These are phyloP conservation scores for Lerema accius DNA, from an alignment of 1,140 invertebrate species.

Conservation along the genomic window DNA sequence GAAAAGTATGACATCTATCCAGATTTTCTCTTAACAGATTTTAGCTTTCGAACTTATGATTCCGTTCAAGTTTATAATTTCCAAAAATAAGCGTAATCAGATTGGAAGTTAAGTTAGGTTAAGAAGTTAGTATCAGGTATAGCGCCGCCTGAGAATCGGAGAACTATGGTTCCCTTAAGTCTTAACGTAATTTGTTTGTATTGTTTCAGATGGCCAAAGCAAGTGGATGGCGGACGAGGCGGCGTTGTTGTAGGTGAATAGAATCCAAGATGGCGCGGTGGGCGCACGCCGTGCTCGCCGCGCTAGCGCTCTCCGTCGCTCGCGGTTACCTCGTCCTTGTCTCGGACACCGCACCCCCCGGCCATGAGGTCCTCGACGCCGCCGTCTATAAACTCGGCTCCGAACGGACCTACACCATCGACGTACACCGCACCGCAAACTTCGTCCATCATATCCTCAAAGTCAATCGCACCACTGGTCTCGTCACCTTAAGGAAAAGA, in stretches of 20 bases:
- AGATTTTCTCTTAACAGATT: too few species aligned
- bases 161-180: neutral
- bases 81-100: too few species aligned
- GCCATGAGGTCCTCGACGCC: conserved; percentile 90
- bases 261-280: conserved; percentile 54
- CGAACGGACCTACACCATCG: conserved; percentile 89
- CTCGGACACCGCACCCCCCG: conserved; percentile 86
- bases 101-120: too few species aligned
- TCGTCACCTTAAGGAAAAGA: conserved; percentile 87
- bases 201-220: conserved; percentile 64
- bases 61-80: too few species aligned
- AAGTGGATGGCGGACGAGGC: conserved; percentile 56
- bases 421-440: conserved; percentile 89
- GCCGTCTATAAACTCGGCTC: conserved; percentile 90
- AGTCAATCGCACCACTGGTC: conserved; percentile 89
- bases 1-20: too few species aligned
- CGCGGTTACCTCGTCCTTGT: conserved; percentile 87
- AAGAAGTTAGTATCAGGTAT: too few species aligned
- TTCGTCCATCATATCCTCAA: conserved; percentile 90
- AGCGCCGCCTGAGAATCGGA: too few species aligned
- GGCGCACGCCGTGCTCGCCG: conserved; percentile 53
- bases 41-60: too few species aligned
- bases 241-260: conserved; percentile 73
- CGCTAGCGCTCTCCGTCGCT: conserved; percentile 52
- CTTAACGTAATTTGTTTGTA: conserved; percentile 1